Conservation (phyloP, 2,888 invertebrate genomes). For the Blastobasis lacticolella region DNA sequence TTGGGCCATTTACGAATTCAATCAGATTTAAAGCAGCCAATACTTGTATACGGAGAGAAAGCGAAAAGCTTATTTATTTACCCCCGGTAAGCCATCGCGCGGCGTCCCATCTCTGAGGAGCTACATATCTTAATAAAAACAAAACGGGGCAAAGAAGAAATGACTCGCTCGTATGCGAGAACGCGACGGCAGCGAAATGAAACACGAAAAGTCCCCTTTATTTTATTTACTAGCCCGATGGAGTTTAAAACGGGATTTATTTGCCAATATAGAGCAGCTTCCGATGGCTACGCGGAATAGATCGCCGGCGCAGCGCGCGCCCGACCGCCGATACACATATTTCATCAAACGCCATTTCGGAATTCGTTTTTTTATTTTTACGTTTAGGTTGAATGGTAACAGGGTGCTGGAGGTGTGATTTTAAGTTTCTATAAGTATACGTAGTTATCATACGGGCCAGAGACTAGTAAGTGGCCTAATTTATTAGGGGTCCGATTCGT, state of each 20-base stretch:
- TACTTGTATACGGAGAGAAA: constrained; percentile 10
- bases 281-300: constrained; percentile 27
- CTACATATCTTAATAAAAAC: constrained; percentile 65
- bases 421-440: too few relatives aligned
- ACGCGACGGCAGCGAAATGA: constrained; percentile 32
- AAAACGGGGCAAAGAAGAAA: constrained; percentile 40
- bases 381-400: too few relatives aligned
- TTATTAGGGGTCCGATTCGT: too few relatives aligned
- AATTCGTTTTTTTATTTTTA: too few relatives aligned
- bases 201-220: constrained; percentile 52
- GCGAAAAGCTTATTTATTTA: constrained; percentile 35
- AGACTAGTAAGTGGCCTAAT: too few relatives aligned
- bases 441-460: too few relatives aligned
- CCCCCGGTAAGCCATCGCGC: constrained; percentile 25
- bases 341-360: too few relatives aligned
- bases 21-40: constrained; percentile 18
- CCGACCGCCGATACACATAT: too few relatives aligned
- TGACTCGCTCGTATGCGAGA: constrained; percentile 39
- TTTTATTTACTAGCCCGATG: constrained; percentile 55
- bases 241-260: constrained; percentile 62
- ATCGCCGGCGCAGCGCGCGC: constrained; percentile 12
- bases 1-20: constrained; percentile 18
- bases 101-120: constrained; percentile 32
- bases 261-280: constrained; percentile 48
- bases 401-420: too few relatives aligned